phyloP scores from a whole-genome alignment of 2,888 invertebrate species.

The Thymelicus lineola region DNA sequence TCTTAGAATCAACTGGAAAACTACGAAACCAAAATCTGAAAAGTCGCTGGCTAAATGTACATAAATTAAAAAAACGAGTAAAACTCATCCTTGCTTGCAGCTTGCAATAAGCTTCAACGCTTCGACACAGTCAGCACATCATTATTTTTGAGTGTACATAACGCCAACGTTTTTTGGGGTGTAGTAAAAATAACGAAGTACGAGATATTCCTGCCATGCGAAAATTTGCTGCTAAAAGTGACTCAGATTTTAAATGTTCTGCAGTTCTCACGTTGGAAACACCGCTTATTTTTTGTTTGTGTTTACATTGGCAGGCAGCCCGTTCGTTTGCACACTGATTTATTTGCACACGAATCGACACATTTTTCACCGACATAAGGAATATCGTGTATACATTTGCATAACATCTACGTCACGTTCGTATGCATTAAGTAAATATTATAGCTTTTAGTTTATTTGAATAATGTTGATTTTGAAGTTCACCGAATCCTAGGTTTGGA shows the following conservation, averaged over 20 bases:
- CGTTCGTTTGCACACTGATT: slow-evolving; percentile 31
- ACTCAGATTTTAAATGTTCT: slow-evolving; percentile 9
- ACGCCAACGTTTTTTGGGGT: neutral
- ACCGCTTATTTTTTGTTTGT: slow-evolving; percentile 16
- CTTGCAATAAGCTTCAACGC: neutral
- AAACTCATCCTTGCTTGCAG: no score
- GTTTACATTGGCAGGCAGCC: slow-evolving; percentile 30
- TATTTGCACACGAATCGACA: slow-evolving; percentile 26
- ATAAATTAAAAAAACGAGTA: no score
- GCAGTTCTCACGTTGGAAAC: slow-evolving; percentile 18
- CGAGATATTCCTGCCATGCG: neutral
- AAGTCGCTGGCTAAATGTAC: no score
- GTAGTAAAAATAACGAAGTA: slow-evolving; percentile 3
- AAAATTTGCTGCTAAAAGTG: slow-evolving; percentile 5
- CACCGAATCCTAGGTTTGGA: neutral
- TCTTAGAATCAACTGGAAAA: no score
- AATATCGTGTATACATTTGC: neutral
- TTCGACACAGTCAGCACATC: neutral
- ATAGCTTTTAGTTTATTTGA: neutral
- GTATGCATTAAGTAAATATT: neutral
- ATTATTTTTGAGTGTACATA: slow-evolving; percentile 2
- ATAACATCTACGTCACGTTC: neutral
- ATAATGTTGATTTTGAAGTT: neutral
- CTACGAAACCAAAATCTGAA: no score
- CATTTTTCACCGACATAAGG: slow-evolving; percentile 16